These are phyloP conservation scores for Drosophila virilis DNA, from an alignment of 1,140 invertebrate genomes.

Conservation along the genomic window DNA sequence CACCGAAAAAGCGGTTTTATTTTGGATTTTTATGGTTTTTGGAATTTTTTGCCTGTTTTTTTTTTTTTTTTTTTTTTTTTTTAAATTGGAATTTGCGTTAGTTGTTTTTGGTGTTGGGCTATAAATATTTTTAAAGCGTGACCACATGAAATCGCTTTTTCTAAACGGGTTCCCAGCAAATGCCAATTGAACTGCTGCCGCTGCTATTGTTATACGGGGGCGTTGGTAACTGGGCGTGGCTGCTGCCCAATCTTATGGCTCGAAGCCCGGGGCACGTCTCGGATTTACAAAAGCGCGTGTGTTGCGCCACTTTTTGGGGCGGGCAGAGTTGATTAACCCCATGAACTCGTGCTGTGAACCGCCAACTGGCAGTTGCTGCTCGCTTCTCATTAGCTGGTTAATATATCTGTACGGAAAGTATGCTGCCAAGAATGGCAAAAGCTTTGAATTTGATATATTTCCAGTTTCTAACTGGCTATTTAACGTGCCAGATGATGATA, in stretches of 20 bases:
- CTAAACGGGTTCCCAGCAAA: constrained; percentile 46
- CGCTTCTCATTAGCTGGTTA: not conserved
- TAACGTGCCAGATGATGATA: not conserved
- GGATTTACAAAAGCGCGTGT: constrained; percentile 11
- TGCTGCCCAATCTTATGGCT: constrained; percentile 5
- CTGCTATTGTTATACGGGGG: constrained; percentile 16
- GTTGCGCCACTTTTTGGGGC: constrained; percentile 20
- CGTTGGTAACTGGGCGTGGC: constrained; percentile 21
- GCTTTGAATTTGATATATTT: not conserved
- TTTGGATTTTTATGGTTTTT: not conserved
- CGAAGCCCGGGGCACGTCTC: constrained; percentile 13
- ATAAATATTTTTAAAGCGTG: constrained; percentile 77
- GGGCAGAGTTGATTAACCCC: constrained; percentile 39
- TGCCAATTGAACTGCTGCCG: constrained; percentile 43
- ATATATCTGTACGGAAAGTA: not conserved
- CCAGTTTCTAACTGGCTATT: not conserved
- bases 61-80: constrained; percentile 24
- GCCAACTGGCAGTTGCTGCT: not conserved
- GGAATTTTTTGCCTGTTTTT: constrained; percentile 3
- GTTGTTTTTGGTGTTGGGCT: constrained; percentile 35
- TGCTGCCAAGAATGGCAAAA: constrained; percentile 1
- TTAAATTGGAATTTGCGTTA: constrained; percentile 39
- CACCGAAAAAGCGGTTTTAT: constrained; percentile 28
- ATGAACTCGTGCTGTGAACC: constrained; percentile 20
- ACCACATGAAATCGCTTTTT: constrained; percentile 51